phyloP scores from a whole-genome alignment of 1,140 invertebrate genomes.

The Brachystomella parvula region DNA sequence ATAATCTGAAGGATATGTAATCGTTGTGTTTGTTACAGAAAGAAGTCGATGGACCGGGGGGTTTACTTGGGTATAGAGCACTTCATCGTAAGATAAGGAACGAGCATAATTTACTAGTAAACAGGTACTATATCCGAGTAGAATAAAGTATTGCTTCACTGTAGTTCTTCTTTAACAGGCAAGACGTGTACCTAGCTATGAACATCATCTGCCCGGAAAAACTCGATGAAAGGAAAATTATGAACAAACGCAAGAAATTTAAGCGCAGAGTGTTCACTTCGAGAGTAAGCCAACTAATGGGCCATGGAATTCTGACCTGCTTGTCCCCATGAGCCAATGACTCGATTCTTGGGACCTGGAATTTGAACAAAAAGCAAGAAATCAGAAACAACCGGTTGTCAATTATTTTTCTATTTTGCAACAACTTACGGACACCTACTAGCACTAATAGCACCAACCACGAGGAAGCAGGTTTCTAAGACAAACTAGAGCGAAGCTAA shows the following conservation, averaged over 20 bases:
- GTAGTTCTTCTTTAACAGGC: not conserved
- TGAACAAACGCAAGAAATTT: not conserved
- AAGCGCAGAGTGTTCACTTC: not conserved
- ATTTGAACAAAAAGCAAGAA: not conserved
- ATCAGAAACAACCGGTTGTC: no score
- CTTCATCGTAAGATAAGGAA: not conserved
- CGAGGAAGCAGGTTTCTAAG: not conserved
- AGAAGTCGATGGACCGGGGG: not conserved
- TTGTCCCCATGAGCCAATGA: not conserved
- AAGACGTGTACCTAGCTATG: not conserved
- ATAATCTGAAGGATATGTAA: not conserved
- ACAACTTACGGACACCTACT: not conserved
- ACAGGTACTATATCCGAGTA: not conserved
- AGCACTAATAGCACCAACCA: not conserved
- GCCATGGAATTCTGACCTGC: not conserved
- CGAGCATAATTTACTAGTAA: not conserved
- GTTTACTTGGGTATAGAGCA: not conserved
- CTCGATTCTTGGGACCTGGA: not conserved
- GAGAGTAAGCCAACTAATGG: not conserved
- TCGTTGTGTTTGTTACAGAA: not conserved
- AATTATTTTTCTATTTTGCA: no score
- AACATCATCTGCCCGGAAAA: not conserved
- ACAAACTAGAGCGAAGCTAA: no score
- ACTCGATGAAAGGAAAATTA: not conserved
- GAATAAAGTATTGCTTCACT: no score